These are phyloP conservation scores for Antitype chi DNA, from an alignment of 2,888 invertebrate genomes.

Conservation along the genomic window DNA sequence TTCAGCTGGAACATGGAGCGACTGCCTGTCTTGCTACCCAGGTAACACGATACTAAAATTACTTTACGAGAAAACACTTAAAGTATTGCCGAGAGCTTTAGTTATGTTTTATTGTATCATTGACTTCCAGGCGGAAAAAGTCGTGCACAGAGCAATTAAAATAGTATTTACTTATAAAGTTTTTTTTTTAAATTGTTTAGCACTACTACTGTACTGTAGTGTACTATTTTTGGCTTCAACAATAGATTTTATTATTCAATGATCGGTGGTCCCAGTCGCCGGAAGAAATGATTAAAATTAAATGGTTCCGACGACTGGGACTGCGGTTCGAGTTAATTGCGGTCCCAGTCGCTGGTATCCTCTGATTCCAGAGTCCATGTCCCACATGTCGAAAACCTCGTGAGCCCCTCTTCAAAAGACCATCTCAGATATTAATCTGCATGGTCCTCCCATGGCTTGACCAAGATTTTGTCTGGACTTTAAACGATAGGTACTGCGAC, in stretches of 20 bases:
- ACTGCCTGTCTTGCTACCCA: not conserved
- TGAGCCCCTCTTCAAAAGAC: not conserved
- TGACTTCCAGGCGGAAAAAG: not conserved
- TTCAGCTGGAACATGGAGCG: not conserved
- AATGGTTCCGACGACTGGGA: too few relatives aligned
- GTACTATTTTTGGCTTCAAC: too few relatives aligned
- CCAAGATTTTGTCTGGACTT: not conserved
- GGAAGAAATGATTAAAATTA: too few relatives aligned
- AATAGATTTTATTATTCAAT: too few relatives aligned
- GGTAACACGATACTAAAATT: not conserved
- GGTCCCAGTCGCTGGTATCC: too few relatives aligned
- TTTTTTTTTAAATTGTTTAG: not conserved
- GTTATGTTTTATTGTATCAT: not conserved
- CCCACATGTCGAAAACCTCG: too few relatives aligned
- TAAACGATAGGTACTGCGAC: not conserved
- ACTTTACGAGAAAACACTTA: not conserved
- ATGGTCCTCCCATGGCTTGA: not conserved
- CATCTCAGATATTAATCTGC: not conserved
- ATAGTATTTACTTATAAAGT: not conserved
- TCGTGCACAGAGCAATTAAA: too few relatives aligned
- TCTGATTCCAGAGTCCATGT: too few relatives aligned
- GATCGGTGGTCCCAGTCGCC: too few relatives aligned
- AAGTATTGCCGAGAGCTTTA: not conserved
- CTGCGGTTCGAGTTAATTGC: too few relatives aligned
- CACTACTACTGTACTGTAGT: too few relatives aligned